phyloP scores from a whole-genome alignment of 2,113 vertebrate species.

The Rhinogobius similis region DNA sequence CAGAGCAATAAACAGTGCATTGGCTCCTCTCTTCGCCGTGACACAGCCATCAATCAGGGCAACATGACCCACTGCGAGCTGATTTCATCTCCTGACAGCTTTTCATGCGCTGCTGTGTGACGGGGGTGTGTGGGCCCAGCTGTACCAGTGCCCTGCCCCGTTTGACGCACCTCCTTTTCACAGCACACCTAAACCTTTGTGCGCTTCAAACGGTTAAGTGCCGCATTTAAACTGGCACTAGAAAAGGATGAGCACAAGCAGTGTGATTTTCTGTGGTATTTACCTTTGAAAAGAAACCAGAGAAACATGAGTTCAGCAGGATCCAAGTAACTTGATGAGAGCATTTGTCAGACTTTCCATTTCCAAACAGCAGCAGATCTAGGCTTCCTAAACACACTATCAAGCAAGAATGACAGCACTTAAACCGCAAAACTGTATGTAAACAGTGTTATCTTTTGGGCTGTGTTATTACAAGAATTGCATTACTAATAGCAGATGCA shows the following conservation, averaged over 20 bases:
- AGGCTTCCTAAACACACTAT: constrained; percentile 10
- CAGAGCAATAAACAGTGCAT: constrained; percentile 30
- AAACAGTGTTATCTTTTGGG: constrained; percentile 29
- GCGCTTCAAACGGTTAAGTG: constrained; percentile 21
- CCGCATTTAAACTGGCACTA: constrained; percentile 31
- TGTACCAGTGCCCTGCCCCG: constrained; percentile 44
- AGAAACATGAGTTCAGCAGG: constrained; percentile 40
- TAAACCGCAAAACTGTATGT: constrained; percentile 44
- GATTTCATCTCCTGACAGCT: constrained; percentile 60
- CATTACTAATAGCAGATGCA: constrained; percentile 31
- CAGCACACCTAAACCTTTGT: constrained; percentile 12
- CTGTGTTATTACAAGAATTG: constrained; percentile 38
- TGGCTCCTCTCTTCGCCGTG: constrained; percentile 15
- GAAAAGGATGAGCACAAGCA: constrained; percentile 2
- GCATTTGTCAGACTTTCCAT: constrained; percentile 61
- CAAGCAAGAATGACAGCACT: constrained; percentile 14
- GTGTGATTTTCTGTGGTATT: constrained; percentile 27
- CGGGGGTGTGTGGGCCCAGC: constrained; percentile 40
- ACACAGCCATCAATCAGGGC: constrained; percentile 53
- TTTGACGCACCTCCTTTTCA: constrained; percentile 15
- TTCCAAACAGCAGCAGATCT: constrained; percentile 24
- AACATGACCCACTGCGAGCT: constrained; percentile 33
- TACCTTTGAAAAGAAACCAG: constrained; percentile 40
- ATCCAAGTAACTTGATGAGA: constrained; percentile 38
- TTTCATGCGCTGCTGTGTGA: constrained; percentile 36